Percentiles rank a stretch among this genome's conserved stretches.
These are phyloP conservation scores for Cherax destructor DNA, from an alignment of 1,140 invertebrate species.

Conservation along the genomic window DNA sequence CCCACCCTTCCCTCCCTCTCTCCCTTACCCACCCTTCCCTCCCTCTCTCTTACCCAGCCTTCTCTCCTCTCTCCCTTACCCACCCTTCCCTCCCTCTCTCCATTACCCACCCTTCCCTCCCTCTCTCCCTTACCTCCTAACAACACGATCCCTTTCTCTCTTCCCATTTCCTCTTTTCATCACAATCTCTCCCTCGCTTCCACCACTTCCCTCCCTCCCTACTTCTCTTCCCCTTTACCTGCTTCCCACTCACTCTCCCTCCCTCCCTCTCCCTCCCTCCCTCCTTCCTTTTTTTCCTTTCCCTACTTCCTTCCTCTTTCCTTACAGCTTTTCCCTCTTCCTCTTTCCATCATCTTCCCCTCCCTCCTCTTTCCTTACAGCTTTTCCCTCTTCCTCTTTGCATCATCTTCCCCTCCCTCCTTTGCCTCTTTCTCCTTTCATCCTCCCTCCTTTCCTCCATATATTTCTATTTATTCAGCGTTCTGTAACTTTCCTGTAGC, in stretches of 20 bases:
- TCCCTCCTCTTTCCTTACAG: not conserved
- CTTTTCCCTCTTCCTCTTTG: slow-evolving; percentile 11
- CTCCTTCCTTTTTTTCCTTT: not conserved
- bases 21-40: not conserved
- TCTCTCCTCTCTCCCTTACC: not conserved
- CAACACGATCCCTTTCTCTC: too few relatives aligned
- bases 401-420: not conserved
- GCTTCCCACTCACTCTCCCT: not conserved
- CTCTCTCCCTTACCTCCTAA: not conserved
- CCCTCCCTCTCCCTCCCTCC: not conserved
- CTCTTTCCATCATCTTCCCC: not conserved
- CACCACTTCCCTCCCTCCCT: not conserved
- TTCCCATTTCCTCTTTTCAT: not conserved
- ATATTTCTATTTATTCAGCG: too few relatives aligned
- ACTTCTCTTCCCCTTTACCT: not conserved
- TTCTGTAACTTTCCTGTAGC: too few relatives aligned
- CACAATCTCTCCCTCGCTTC: too few relatives aligned
- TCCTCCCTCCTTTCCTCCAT: too few relatives aligned
- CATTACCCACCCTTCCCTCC: not conserved
- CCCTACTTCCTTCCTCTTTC: not conserved
- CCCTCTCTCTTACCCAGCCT: not conserved
- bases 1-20: not conserved
- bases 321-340: not conserved
- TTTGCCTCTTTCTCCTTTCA: too few relatives aligned
- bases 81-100: not conserved